phyloP scores from a whole-genome alignment of 2,888 invertebrate species.

The Pyrocoelia pectoralis region DNA sequence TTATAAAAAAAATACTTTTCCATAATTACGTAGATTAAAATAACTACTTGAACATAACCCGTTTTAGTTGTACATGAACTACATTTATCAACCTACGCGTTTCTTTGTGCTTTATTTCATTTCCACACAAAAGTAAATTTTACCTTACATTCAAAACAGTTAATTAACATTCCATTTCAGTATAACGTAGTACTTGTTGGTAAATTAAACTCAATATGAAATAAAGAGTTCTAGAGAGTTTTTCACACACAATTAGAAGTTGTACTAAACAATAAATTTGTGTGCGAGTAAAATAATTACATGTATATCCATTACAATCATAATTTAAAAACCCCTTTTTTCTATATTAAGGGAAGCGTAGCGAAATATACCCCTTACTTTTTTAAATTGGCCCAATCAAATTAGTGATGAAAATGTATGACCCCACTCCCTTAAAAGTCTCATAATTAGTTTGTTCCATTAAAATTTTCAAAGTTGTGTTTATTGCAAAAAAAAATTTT shows the following conservation, averaged over 20 bases:
- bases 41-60: background rate
- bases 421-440: background rate
- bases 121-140: background rate
- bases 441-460: background rate
- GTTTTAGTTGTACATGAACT: background rate
- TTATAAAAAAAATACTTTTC: background rate
- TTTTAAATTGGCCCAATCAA: background rate
- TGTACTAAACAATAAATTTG: too few species aligned
- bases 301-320: background rate
- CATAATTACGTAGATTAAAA: background rate
- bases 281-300: too few species aligned
- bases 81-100: background rate
- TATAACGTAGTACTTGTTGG: background rate
- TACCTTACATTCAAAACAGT: constrained; percentile 1
- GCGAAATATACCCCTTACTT: background rate
- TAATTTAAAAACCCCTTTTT: background rate
- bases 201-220: background rate
- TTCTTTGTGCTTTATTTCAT: background rate
- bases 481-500: background rate
- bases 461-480: background rate
- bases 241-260: background rate
- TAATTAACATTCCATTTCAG: background rate
- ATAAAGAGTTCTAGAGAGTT: background rate
- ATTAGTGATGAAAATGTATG: background rate
- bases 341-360: background rate